Conservation (phyloP, 2,888 invertebrate species). For the Pharmacophagus antenor region DNA sequence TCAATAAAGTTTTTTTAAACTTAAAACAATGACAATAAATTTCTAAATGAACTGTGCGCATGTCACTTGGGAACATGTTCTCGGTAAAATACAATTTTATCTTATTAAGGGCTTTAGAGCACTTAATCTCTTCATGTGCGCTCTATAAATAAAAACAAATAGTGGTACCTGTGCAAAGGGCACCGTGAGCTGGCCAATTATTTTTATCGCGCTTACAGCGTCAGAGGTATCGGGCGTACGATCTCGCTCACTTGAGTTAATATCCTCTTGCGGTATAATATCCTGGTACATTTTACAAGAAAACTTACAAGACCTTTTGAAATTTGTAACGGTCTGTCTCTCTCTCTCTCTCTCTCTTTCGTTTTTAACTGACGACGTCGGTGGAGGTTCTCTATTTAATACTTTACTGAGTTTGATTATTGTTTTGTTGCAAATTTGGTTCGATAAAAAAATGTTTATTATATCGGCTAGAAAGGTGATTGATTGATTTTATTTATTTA, state of each 20-base stretch:
- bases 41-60: neutral
- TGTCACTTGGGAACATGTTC: conserved; percentile 6
- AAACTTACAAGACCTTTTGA: conserved; percentile 56
- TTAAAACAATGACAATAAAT: neutral
- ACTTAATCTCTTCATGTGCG: conserved; percentile 44
- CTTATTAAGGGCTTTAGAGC: conserved; percentile 38
- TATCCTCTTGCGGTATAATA: conserved; percentile 46
- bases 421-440: too few relatives aligned
- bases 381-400: too few relatives aligned
- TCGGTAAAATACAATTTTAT: conserved; percentile 12
- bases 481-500: too few relatives aligned
- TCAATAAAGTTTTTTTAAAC: neutral
- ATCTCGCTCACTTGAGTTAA: conserved; percentile 33
- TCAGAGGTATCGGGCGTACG: conserved; percentile 32
- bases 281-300: conserved; percentile 68
- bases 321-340: neutral
- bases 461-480: too few relatives aligned
- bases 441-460: too few relatives aligned
- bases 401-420: too few relatives aligned
- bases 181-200: conserved; percentile 47
- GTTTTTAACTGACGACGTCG: too few relatives aligned
- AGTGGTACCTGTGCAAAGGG: conserved; percentile 48
- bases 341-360: too few relatives aligned
- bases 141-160: conserved; percentile 49
- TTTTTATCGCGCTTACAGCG: conserved; percentile 32